Conservation (phyloP, 2,888 invertebrate genomes). For the Ctena decussata region DNA sequence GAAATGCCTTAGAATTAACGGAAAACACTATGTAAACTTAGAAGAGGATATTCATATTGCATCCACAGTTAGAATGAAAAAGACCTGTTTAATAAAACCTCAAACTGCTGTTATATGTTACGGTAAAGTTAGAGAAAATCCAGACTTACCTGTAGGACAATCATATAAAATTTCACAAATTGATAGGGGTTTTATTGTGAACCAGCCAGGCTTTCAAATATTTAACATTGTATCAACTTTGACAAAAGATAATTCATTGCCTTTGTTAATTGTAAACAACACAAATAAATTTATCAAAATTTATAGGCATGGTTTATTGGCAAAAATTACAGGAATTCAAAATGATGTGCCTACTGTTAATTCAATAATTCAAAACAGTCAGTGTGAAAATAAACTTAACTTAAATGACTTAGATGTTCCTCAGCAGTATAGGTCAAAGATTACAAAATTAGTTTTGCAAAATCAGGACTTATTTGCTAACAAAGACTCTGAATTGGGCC, state of each 20-base stretch:
- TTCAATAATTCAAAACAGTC: background rate
- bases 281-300: conserved; percentile 33
- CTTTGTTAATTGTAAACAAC: conserved; percentile 25
- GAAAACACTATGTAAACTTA: too few species aligned
- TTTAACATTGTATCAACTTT: background rate
- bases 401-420: conserved; percentile 26
- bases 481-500: conserved; percentile 29
- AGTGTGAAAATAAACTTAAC: background rate
- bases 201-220: conserved; percentile 29
- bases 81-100: conserved; percentile 26
- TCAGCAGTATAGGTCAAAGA: conserved; percentile 6
- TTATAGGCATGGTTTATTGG: too few species aligned
- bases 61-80: conserved; percentile 22
- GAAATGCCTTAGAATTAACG: too few species aligned
- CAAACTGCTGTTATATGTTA: conserved; percentile 24
- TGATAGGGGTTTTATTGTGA: conserved; percentile 27
- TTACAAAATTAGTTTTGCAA: background rate
- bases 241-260: conserved; percentile 8
- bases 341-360: background rate
- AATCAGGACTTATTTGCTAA: conserved; percentile 40
- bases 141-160: background rate
- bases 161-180: conserved; percentile 3
- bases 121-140: conserved; percentile 19
- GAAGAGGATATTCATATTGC: too few species aligned
- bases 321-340: background rate